Percentiles rank a stretch among this genome's conserved stretches.
Evolutionary conservation across 2,888 invertebrate genomes (phyloP).

Genomic region (Papilio gigon): DNA sequence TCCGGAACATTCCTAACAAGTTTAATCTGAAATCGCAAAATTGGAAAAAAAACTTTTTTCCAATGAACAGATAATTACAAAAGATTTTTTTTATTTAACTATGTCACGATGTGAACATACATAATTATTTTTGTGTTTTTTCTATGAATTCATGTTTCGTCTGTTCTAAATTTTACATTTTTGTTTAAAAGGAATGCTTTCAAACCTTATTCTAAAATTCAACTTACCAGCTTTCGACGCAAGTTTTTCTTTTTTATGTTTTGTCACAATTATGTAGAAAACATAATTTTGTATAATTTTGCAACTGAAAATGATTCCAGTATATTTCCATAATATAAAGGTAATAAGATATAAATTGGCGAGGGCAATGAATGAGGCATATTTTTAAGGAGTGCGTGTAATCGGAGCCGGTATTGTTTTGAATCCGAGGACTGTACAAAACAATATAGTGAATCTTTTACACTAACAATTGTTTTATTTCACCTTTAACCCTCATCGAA

Average conservation of each 20-base stretch:
- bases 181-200: slow-evolving; percentile 23
- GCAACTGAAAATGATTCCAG: slow-evolving; percentile 52
- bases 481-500: slow-evolving; percentile 5
- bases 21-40: not conserved
- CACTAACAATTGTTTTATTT: slow-evolving; percentile 65
- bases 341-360: slow-evolving; percentile 55
- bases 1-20: slow-evolving; percentile 32
- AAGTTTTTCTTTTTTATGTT: too few relatives aligned
- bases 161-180: not conserved
- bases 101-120: too few relatives aligned
- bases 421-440: slow-evolving; percentile 69
- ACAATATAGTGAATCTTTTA: slow-evolving; percentile 79
- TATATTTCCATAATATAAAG: slow-evolving; percentile 52
- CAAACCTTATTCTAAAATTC: not conserved
- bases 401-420: slow-evolving; percentile 75
- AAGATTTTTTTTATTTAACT: too few relatives aligned
- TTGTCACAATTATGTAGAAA: slow-evolving; percentile 1
- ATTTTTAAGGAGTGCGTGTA: slow-evolving; percentile 67
- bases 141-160: not conserved
- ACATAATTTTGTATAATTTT: slow-evolving; percentile 3
- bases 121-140: too few relatives aligned
- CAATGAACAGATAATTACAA: too few relatives aligned
- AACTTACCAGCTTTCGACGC: not conserved
- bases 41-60: slow-evolving; percentile 38
- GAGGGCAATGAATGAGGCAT: slow-evolving; percentile 55